A percentile compares a stretch with the other conserved stretches of the same genome.
These are phyloP conservation scores for Brachyopa scutellaris DNA, from an alignment of 2,888 invertebrate species.

Conservation along the genomic window DNA sequence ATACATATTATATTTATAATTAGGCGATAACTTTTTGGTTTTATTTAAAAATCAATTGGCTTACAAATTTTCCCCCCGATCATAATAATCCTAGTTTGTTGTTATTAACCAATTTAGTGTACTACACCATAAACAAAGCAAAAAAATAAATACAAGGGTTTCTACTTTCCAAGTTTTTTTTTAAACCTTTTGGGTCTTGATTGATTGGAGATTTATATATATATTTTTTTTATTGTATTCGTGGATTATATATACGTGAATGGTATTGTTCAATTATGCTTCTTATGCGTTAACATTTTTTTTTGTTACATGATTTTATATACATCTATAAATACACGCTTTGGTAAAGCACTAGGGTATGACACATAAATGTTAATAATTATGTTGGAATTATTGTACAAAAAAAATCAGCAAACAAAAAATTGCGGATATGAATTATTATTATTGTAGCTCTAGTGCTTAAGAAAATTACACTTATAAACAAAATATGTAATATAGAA, in stretches of 20 bases:
- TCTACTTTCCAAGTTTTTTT: constrained; percentile 52
- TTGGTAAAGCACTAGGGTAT: constrained; percentile 73
- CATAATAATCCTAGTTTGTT: constrained; percentile 72
- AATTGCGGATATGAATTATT: constrained; percentile 39
- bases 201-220: constrained; percentile 66
- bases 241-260: constrained; percentile 65
- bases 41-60: constrained; percentile 73
- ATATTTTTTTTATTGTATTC: constrained; percentile 57
- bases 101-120: constrained; percentile 70
- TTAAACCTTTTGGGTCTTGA: constrained; percentile 56
- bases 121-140: constrained; percentile 63
- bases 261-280: constrained; percentile 70
- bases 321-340: constrained; percentile 62
- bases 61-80: constrained; percentile 60
- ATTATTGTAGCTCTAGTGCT: constrained; percentile 68
- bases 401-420: constrained; percentile 41
- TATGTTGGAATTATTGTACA: constrained; percentile 70
- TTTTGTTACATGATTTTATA: constrained; percentile 47
- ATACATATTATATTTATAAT: constrained; percentile 57
- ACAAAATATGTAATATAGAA: constrained; percentile 62
- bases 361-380: constrained; percentile 68
- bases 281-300: constrained; percentile 65
- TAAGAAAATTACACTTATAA: constrained; percentile 59
- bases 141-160: constrained; percentile 55
- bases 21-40: constrained; percentile 62